Evolutionary conservation across 1,140 invertebrate species (phyloP).

Genomic region (Catajapyx aquilonaris): DNA sequence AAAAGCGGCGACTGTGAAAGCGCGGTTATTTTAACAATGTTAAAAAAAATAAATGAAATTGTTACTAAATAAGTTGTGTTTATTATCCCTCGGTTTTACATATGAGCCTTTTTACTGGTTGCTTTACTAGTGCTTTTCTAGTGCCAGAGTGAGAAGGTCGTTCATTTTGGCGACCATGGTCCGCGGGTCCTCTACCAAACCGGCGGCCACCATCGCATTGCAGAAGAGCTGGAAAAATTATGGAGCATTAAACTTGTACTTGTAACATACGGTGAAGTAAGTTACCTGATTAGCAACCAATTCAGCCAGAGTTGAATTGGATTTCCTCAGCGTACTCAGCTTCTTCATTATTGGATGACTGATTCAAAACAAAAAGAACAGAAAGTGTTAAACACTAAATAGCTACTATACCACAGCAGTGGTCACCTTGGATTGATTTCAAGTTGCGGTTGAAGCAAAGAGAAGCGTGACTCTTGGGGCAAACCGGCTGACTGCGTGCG

Average conservation of each 20-base stretch:
- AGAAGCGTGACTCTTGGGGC: conserved; percentile 64
- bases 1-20: no score
- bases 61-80: no score
- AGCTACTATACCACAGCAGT: neutral
- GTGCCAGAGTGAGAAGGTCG: conserved; percentile 55
- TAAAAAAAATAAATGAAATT: no score
- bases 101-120: no score
- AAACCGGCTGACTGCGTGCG: conserved; percentile 66
- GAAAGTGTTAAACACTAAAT: neutral
- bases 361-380: conserved; percentile 15
- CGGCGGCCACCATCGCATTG: conserved; percentile 87
- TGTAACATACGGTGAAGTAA: neutral
- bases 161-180: conserved; percentile 66
- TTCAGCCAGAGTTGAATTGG: conserved; percentile 57
- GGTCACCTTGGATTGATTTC: conserved; percentile 78
- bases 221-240: conserved; percentile 49
- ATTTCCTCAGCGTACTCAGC: conserved; percentile 44
- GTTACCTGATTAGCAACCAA: conserved; percentile 64
- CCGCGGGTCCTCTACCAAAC: conserved; percentile 79
- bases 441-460: conserved; percentile 68
- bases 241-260: conserved; percentile 7
- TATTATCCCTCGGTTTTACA: no score
- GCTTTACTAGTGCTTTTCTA: conserved; percentile 52
- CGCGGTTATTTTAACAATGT: no score
- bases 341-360: conserved; percentile 85